Evolutionary conservation across 37 sponge, comb jelly and placozoan species (phyloP).

Genomic region (Amphimedon queenslandica): DNA sequence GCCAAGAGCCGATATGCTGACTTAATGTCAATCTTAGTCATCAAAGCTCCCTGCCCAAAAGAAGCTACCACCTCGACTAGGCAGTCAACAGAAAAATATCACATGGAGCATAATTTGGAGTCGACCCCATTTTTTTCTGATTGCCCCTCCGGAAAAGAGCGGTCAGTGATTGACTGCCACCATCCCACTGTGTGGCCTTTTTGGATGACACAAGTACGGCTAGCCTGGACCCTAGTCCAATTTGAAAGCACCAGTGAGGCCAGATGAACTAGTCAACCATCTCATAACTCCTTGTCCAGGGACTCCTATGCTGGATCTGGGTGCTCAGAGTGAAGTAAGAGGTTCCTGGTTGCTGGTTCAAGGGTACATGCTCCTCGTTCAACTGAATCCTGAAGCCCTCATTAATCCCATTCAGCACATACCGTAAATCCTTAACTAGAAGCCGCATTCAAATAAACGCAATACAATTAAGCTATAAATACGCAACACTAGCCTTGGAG

Average conservation of each 20-base stretch:
- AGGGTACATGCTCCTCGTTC: too few species aligned
- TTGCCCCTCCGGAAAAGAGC: too few species aligned
- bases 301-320: conserved; percentile 1
- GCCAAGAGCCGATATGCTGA: conserved; percentile 12
- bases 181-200: conserved; percentile 12
- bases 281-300: background rate
- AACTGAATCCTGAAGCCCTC: too few species aligned
- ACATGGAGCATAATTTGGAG: too few species aligned
- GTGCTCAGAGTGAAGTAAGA: too few species aligned
- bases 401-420: background rate
- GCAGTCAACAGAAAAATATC: too few species aligned
- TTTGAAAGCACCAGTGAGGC: background rate
- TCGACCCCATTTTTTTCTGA: too few species aligned
- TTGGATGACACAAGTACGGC: conserved; percentile 29
- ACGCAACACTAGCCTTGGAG: too few species aligned
- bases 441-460: too few species aligned
- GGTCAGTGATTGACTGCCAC: conserved; percentile 29
- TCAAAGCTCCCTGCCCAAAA: background rate
- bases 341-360: too few species aligned
- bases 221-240: background rate
- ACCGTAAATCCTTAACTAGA: too few species aligned
- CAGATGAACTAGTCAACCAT: background rate
- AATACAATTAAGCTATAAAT: too few species aligned
- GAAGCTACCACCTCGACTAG: conserved; percentile 5
- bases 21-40: conserved; percentile 16